Base-by-base conservation (phyloP, 2,888 invertebrate species). In the Andricus curvator region DNA sequence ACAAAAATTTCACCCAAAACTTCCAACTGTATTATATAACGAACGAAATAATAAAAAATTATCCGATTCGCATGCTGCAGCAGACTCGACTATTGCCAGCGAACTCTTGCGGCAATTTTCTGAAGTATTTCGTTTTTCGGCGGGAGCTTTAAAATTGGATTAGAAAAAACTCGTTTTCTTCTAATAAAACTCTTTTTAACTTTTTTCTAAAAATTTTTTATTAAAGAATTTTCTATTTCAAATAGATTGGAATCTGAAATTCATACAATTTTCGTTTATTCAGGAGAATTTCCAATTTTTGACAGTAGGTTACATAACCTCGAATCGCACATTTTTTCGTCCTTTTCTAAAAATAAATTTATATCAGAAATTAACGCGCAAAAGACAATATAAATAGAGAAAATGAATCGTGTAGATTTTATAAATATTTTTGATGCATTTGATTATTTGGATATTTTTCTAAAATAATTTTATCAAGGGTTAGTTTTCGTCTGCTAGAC, bases 401-500 rank as follows among this genome's bases (percentile, higher is more conserved):
- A 51, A 51, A 51, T 20, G 1, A 20, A 51, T 51, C 51, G 48
- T 2, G 17, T 3, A 1, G 3, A 17, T 48, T 48, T 15, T 1
- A 41, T 8, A 37, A 44, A 15, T 44, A 44, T 44, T 44, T 44
- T 44, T 0, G 44, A 15, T 15, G n/a, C 15, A 15, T 44, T 15
- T 44, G 13, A 44, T 44, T 15, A 44, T 15, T 44, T 15, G 13
- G 44, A 44, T 15, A 15, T 44, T 44, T 44, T 15, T 44, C 15
- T 15, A 44, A 44, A 51, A 20, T 51, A 6, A 20, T 5, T 48
- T 48, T 15, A 17, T 48, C 2, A 48, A 3, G 8, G 20, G 6
- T 20, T 51, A 51, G 20, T 51, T 56, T 56, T 70, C 70, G 70
- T 70, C 70, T 70, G 48, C 70, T 70, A 70, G 33, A 65, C 33